Base-by-base conservation (phyloP, 2,888 invertebrate genomes). In the Lacanobia oleracea region DNA sequence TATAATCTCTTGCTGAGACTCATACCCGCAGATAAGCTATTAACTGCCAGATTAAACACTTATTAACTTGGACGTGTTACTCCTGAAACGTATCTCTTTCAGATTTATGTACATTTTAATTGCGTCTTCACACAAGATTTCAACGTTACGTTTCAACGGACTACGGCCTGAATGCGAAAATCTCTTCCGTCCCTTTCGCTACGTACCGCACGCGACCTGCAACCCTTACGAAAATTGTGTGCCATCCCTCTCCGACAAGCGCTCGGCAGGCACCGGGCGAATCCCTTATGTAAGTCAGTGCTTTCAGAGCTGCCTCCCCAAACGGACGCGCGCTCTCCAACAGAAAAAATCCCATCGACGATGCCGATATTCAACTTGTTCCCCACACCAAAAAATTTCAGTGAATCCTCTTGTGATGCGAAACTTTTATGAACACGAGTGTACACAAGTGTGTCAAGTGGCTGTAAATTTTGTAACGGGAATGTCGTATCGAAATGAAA, bases 221-320 rank as follows among this genome's bases (percentile, higher is more conserved):
- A 92, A 90, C 93, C 93, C 93, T 91, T 91, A 91, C 88, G 89
- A 91, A 91, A 89, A 87, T 84, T 73, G 83, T 93, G 86, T 87
- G 83, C 92, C 84, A 84, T 95, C 95, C 92, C 92, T 90, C 84
- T 95, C 94, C 85, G 84, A 79, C 92, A 88, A 87, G 86, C 86
- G 88, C 91, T 91, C 87, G 88, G 91, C 91, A 93, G 92, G 93
- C 91, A 92, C 91, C 90, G 92, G 92, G 90, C 88, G 88, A 91
- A 90, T 94, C 94, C 95, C 96, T 95, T 95, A 96, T 94, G 94
- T 96, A 95, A 95, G 95, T 91, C 94, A 96, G 96, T 95, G 92
- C 93, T 93, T 87, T 83, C 83, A 83, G 83, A 87, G 81, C 84
- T 77, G 82, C 83, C 88, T 86, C 71, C 65, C 48, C 51, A 88